Conservation (phyloP, 92 coral and sea anemone species). For the Phenganax stokvisi region DNA sequence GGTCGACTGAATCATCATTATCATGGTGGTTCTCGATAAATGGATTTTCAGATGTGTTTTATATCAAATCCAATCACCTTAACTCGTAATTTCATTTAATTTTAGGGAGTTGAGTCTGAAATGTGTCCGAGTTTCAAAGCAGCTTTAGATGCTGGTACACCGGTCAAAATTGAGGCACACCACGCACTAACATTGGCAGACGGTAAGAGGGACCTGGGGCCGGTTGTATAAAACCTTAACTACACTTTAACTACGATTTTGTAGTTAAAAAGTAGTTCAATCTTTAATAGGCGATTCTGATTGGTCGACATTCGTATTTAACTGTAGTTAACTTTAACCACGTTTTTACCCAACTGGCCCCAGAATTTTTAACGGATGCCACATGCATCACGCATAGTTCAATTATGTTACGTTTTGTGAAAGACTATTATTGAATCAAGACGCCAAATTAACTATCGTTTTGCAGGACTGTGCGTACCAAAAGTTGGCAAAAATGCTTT, state of each 20-base stretch:
- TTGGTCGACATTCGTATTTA: neutral
- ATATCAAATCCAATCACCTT: neutral
- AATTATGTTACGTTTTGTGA: too few species aligned
- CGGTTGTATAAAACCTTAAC: too few species aligned
- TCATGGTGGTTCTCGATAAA: neutral
- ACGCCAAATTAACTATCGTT: neutral
- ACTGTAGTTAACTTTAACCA: neutral
- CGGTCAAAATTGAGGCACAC: conserved; percentile 37
- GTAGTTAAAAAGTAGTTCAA: too few species aligned
- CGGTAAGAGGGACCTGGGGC: conserved; percentile 43
- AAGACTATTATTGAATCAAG: too few species aligned
- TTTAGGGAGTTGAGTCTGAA: conserved; percentile 71
- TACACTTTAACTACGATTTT: too few species aligned
- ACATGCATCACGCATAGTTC: too few species aligned
- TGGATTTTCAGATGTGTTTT: neutral
- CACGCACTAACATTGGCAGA: conserved; percentile 49
- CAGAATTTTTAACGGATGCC: neutral
- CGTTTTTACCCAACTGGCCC: neutral
- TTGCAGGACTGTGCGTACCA: conserved; percentile 47
- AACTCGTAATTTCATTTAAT: neutral
- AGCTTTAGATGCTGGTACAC: conserved; percentile 55
- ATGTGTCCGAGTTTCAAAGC: conserved; percentile 54
- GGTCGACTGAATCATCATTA: neutral
- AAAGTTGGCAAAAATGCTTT: conserved; percentile 58
- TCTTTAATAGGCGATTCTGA: too few species aligned